These are phyloP conservation scores for Choloepus didactylus DNA, from an alignment of 2,797 vertebrate species.

Conservation along the genomic window DNA sequence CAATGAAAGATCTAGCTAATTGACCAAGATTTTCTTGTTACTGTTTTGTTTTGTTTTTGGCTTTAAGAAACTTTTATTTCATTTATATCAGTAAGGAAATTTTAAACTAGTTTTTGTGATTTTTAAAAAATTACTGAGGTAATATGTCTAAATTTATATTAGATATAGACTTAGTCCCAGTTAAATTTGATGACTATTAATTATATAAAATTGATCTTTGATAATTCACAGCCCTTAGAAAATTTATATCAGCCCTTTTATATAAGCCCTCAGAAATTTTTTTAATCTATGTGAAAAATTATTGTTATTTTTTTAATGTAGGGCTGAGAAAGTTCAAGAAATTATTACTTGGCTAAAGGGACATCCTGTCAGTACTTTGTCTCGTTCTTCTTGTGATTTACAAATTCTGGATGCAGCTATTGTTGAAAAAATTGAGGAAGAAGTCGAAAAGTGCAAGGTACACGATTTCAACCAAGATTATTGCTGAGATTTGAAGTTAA, in stretches of 20 bases:
- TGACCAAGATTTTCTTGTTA: constrained; percentile 40
- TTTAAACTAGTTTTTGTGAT: constrained; percentile 25
- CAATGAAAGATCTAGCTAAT: not conserved
- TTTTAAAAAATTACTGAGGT: not conserved
- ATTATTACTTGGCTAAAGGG: constrained; percentile 96
- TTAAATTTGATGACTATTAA: constrained; percentile 46
- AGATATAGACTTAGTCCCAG: constrained; percentile 9
- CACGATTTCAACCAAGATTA: constrained; percentile 14
- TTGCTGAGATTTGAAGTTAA: constrained; percentile 63
- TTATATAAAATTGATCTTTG: not conserved
- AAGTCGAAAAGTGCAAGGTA: constrained; percentile 96
- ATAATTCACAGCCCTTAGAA: constrained; percentile 25
- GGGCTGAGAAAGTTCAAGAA: constrained; percentile 96
- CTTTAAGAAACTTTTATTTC: constrained; percentile 45
- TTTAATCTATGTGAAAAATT: constrained; percentile 72
- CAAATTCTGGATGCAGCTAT: constrained; percentile 96
- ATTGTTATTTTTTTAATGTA: constrained; percentile 84
- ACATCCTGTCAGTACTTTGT: constrained; percentile 95
- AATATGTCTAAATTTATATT: constrained; percentile 29
- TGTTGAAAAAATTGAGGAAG: constrained; percentile 97
- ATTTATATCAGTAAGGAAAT: constrained; percentile 19
- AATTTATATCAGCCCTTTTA: constrained; percentile 56
- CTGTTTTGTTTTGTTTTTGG: not conserved
- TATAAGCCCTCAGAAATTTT: constrained; percentile 50
- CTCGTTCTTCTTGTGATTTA: constrained; percentile 96